Evolutionary conservation across 2,888 invertebrate species (phyloP).

Genomic region (Arenicola marina): DNA sequence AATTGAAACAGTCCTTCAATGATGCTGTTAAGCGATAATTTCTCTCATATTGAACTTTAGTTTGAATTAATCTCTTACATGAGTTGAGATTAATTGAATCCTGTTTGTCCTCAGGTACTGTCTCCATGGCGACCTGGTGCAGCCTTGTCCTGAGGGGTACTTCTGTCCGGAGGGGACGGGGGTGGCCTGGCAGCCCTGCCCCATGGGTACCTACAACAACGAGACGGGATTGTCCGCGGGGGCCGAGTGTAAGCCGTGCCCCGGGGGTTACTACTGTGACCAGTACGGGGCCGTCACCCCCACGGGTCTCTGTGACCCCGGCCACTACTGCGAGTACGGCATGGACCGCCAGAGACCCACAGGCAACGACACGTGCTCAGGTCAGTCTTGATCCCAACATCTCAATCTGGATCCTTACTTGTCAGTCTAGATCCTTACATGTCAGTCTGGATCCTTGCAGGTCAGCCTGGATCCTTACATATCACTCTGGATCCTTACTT

Average conservation of each 20-base stretch:
- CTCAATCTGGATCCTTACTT: too few species aligned
- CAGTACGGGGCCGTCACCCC: slow-evolving; percentile 33
- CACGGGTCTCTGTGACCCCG: slow-evolving; percentile 45
- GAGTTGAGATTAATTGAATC: too few species aligned
- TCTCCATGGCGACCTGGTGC: slow-evolving; percentile 42
- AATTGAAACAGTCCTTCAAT: too few species aligned
- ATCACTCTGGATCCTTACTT: too few species aligned
- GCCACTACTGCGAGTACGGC: slow-evolving; percentile 55
- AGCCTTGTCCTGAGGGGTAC: slow-evolving; percentile 49
- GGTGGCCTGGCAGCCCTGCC: slow-evolving; percentile 51
- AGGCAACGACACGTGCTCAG: too few species aligned
- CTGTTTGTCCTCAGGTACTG: slow-evolving; percentile 53
- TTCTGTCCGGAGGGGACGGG: slow-evolving; percentile 55
- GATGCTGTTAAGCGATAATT: too few species aligned
- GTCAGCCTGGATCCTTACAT: too few species aligned
- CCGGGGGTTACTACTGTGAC: slow-evolving; percentile 54
- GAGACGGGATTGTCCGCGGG: slow-evolving; percentile 38
- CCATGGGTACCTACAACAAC: slow-evolving; percentile 53
- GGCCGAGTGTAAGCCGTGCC: slow-evolving; percentile 49
- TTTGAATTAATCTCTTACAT: too few species aligned
- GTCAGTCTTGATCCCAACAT: too few species aligned
- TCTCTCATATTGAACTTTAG: too few species aligned
- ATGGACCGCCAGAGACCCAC: slow-evolving; percentile 47
- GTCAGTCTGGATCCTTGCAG: too few species aligned
- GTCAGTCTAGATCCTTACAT: too few species aligned